phyloP scores from a whole-genome alignment of 2,113 vertebrate species.

The Melierax canorus region DNA sequence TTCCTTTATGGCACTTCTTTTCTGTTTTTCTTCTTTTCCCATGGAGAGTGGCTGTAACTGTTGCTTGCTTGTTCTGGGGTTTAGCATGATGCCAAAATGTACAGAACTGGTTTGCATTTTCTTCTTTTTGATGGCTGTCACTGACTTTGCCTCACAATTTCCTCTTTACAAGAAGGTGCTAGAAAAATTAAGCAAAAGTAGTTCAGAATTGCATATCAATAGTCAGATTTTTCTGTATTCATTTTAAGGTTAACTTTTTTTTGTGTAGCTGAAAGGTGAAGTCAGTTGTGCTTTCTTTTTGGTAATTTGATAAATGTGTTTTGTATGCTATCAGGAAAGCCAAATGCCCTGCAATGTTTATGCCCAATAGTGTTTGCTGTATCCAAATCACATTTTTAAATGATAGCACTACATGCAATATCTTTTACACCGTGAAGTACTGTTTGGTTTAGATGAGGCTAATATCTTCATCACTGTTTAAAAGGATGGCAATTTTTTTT shows the following conservation, averaged over 20 bases:
- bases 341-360: neutral
- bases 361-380: neutral
- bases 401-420: neutral
- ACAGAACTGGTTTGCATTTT: neutral
- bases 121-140: slow-evolving; percentile 40
- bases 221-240: neutral
- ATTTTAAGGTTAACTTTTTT: neutral
- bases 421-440: neutral
- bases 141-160: slow-evolving; percentile 45
- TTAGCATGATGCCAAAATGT: slow-evolving; percentile 51
- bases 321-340: neutral
- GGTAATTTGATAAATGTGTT: neutral
- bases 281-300: neutral
- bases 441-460: neutral
- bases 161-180: neutral
- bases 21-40: neutral
- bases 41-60: neutral
- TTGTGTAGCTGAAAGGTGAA: neutral
- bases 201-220: neutral
- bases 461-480: neutral
- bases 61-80: neutral
- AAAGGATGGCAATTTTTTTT: neutral
- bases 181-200: neutral
- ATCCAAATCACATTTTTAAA: neutral
- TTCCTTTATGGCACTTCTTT: neutral